Evolutionary conservation across 1,140 invertebrate species (phyloP).

Genomic region (Drosophila hydei): DNA sequence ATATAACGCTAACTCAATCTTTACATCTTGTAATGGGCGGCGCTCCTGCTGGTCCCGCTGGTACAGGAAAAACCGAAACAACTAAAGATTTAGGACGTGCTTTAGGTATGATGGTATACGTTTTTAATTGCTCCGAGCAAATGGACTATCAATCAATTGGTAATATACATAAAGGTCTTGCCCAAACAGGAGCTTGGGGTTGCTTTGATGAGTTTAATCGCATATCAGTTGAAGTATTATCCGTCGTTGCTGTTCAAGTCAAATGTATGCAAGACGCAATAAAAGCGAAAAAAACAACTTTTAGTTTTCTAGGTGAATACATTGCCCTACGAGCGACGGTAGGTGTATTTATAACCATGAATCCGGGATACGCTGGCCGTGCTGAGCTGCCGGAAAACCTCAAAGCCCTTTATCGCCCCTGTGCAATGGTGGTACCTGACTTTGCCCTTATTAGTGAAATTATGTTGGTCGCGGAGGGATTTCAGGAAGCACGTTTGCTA

Average conservation of each 20-base stretch:
- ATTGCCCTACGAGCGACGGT: slow-evolving; percentile 91
- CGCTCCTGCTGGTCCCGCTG: too few species aligned
- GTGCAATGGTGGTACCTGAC: slow-evolving; percentile 97
- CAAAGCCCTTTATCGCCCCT: slow-evolving; percentile 87
- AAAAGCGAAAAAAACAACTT: slow-evolving; percentile 90
- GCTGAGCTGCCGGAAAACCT: slow-evolving; percentile 88
- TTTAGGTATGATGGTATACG: slow-evolving; percentile 96
- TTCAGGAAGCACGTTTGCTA: slow-evolving; percentile 92
- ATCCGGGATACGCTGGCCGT: slow-evolving; percentile 93
- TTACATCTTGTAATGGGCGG: too few species aligned
- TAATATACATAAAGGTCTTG: slow-evolving; percentile 94
- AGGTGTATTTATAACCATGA: slow-evolving; percentile 98
- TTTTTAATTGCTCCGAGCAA: slow-evolving; percentile 98
- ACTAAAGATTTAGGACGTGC: slow-evolving; percentile 96
- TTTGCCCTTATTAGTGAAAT: slow-evolving; percentile 97
- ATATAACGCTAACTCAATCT: too few species aligned
- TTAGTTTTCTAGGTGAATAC: slow-evolving; percentile 93
- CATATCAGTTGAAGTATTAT: slow-evolving; percentile 96
- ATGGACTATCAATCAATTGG: slow-evolving; percentile 98
- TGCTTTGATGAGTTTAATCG: slow-evolving; percentile 98
- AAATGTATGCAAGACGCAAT: slow-evolving; percentile 93
- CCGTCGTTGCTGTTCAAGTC: slow-evolving; percentile 95
- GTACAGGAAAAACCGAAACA: slow-evolving; percentile 97
- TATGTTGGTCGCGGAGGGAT: slow-evolving; percentile 96
- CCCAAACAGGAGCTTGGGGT: slow-evolving; percentile 97